Percentiles rank a stretch among this genome's conserved stretches.
Evolutionary conservation across 1,140 invertebrate species (phyloP).

Genomic region (Liolophura sinensis): DNA sequence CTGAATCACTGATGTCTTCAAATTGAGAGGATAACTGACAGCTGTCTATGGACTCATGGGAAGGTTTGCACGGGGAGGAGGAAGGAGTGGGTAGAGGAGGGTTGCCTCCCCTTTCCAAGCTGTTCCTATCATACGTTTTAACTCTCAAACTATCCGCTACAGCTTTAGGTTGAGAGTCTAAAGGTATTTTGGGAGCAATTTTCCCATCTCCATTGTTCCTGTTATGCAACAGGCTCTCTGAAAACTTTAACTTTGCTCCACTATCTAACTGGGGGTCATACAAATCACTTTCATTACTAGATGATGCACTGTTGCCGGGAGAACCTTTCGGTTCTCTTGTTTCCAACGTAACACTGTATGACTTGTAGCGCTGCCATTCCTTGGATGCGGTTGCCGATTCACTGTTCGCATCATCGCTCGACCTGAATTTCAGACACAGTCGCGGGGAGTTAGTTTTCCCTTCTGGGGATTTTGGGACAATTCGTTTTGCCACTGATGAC

Average conservation of each 20-base stretch:
- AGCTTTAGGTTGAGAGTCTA: neutral
- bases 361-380: conserved; percentile 33
- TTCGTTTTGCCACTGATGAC: conserved; percentile 14
- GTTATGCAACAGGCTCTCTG: conserved; percentile 74
- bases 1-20: conserved; percentile 30
- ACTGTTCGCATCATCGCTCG: conserved; percentile 33
- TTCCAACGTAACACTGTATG: conserved; percentile 45
- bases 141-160: neutral
- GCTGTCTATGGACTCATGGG: too few species aligned
- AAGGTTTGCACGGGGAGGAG: too few species aligned
- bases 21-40: conserved; percentile 15
- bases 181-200: too few species aligned
- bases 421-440: conserved; percentile 65
- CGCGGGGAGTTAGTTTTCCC: conserved; percentile 61
- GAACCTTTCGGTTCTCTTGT: conserved; percentile 31
- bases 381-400: conserved; percentile 31
- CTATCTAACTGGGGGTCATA: conserved; percentile 32
- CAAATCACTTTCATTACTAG: conserved; percentile 45
- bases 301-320: conserved; percentile 30
- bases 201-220: too few species aligned
- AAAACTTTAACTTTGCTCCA: conserved; percentile 5
- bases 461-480: conserved; percentile 40
- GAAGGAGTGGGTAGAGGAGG: too few species aligned
- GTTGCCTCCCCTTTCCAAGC: neutral
- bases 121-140: neutral